A percentile compares a stretch with the other conserved stretches of the same genome.
Conservation (phyloP, 2,797 vertebrate species). For the Alca torda region DNA sequence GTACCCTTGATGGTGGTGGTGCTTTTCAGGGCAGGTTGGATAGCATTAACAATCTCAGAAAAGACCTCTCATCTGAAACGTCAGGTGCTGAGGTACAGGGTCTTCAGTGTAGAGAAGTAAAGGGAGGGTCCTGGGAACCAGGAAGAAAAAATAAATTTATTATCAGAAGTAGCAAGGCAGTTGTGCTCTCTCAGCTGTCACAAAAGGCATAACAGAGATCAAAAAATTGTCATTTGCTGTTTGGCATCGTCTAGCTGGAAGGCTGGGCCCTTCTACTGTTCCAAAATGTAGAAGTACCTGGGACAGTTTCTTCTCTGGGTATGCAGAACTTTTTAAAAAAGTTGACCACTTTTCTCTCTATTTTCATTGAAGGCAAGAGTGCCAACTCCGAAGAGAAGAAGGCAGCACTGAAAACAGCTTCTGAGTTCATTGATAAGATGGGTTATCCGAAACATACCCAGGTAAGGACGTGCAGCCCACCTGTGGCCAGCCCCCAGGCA, state of each 20-base stretch:
- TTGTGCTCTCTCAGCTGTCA: neutral
- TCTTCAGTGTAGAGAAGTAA: neutral
- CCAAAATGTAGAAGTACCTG: neutral
- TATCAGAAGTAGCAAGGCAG: neutral
- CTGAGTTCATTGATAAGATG: slow-evolving; percentile 97
- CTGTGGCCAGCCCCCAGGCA: neutral
- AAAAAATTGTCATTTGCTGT: neutral
- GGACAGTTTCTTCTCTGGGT: neutral
- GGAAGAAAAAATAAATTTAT: neutral
- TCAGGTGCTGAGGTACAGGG: neutral
- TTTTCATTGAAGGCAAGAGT: slow-evolving; percentile 81
- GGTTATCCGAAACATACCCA: slow-evolving; percentile 92
- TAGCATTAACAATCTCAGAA: neutral
- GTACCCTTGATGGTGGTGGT: neutral
- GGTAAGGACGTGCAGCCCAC: slow-evolving; percentile 62
- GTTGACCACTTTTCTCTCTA: neutral
- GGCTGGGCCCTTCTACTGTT: neutral
- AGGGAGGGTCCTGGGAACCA: neutral
- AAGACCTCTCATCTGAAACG: neutral
- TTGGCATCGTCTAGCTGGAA: neutral
- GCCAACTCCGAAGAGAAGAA: slow-evolving; percentile 94
- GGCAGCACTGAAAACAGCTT: slow-evolving; percentile 89
- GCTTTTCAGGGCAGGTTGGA: neutral
- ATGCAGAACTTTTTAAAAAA: neutral
- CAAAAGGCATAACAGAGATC: neutral